Conservation (phyloP, 64 coral and sea anemone species). For the Porites lutea region DNA sequence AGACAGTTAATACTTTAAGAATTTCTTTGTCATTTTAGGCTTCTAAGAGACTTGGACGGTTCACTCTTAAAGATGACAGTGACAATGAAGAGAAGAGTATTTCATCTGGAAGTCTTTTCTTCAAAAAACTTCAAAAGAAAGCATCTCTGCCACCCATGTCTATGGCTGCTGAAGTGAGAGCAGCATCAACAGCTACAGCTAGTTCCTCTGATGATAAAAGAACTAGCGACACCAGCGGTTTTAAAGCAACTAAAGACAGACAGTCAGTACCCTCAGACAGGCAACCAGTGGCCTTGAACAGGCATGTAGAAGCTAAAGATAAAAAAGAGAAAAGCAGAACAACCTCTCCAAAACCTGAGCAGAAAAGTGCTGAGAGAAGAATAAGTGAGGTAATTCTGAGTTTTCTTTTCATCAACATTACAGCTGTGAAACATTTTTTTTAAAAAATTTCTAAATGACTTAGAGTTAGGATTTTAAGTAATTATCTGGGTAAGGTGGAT, state of each 20-base stretch:
- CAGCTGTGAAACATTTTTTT: not conserved
- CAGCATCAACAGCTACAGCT: not conserved
- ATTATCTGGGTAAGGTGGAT: too few species aligned
- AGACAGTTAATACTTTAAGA: not conserved
- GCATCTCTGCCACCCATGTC: constrained; percentile 46
- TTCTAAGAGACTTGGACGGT: constrained; percentile 81
- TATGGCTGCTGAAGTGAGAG: constrained; percentile 37
- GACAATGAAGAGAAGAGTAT: constrained; percentile 69
- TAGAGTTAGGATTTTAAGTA: too few species aligned
- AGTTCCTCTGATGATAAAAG: constrained; percentile 13
- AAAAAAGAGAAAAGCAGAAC: constrained; percentile 4
- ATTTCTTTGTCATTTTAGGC: constrained; percentile 9
- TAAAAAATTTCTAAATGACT: too few species aligned
- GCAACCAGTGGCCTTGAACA: constrained; percentile 17
- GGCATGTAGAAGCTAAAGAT: not conserved
- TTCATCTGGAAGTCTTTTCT: constrained; percentile 80
- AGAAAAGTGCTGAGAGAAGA: constrained; percentile 14
- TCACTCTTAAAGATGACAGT: constrained; percentile 78
- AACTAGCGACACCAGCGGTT: not conserved
- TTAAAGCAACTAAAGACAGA: not conserved
- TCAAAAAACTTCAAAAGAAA: constrained; percentile 78
- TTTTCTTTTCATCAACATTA: not conserved
- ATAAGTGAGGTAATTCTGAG: constrained; percentile 5
- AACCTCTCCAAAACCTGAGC: constrained; percentile 42
- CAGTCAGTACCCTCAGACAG: not conserved